Evolutionary conservation across 2,113 vertebrate genomes (phyloP), one percentile per base, ranked within the genome.

Genomic region (Xyrauchen texanus): DNA sequence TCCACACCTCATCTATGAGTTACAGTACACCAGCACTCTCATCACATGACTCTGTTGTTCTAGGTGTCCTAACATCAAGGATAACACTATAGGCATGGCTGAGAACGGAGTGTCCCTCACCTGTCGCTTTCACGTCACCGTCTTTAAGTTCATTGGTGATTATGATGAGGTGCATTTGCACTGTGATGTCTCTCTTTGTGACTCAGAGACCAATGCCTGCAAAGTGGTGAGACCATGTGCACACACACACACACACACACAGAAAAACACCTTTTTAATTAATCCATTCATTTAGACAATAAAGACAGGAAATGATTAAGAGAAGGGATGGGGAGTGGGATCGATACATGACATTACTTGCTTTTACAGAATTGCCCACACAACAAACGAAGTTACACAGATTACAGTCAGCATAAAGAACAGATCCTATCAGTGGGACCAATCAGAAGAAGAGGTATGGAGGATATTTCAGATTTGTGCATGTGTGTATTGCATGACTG

Each of bases 131-230:
- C 98, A 99, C 0, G 95, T 99, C 85, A 98, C 96, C 0, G 98
- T 99, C 83, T 99, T 99, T 88, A 99, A 99, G 89, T 99, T 99
- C 92, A 99, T 99, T 0, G 98, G 98, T 0, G 97, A 99, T 83
- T 98, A 99, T 0, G 96, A 99, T 0, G 96, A 99, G 87, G 96
- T 99, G 55, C 98, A 99, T 80, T 94, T 99, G n/a, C 98, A 99
- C 88, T 99, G 98, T 0, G 96, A 98, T 0, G 98, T 99, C 4
- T 94, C 97, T 0, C 94, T 99, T 81, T 99, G 98, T 0, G 97
- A 99, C 82, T 95, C 96, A 0, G 96, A 98, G 70, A 96, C 94
- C 16, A 93, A 95, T 68, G 93, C 95, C 72, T 99, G 98, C 90
- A 98, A 97, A 95, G 96, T 99, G 87, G 98, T 99, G 88, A 94